These are phyloP conservation scores for Drosophila subpulchrella DNA, from an alignment of 1,140 invertebrate species.

Conservation along the genomic window DNA sequence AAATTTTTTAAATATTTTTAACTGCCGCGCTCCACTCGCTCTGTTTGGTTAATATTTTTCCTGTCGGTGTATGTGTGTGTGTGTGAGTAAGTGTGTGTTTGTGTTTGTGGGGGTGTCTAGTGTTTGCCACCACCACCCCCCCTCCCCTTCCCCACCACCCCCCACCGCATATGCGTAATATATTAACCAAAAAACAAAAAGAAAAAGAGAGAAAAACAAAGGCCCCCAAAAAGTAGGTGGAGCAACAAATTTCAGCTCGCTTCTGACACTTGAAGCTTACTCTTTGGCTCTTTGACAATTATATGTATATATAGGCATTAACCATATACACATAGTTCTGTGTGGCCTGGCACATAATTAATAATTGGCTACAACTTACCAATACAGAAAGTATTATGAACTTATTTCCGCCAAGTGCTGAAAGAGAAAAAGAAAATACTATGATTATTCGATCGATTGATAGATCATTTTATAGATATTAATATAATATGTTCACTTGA, in stretches of 20 bases:
- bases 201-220: conserved; percentile 20
- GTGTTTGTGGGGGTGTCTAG: conserved; percentile 44
- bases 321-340: neutral
- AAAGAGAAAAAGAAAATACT: neutral
- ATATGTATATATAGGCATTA: conserved; percentile 19
- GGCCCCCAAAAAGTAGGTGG: conserved; percentile 60
- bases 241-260: conserved; percentile 60
- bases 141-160: neutral
- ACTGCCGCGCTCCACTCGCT: conserved; percentile 66
- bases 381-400: neutral
- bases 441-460: too few species aligned
- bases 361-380: conserved; percentile 39
- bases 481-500: neutral
- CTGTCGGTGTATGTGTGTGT: conserved; percentile 13
- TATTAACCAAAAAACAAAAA: conserved; percentile 76
- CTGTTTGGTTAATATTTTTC: conserved; percentile 80
- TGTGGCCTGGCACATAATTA: conserved; percentile 52
- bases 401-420: neutral
- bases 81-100: conserved; percentile 20
- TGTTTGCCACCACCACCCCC: conserved; percentile 24
- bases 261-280: conserved; percentile 64
- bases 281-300: conserved; percentile 38
- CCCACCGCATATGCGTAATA: conserved; percentile 67
- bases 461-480: too few species aligned
- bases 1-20: conserved; percentile 81